Conservation (phyloP, 2,888 invertebrate species). For the Noctua janthina region DNA sequence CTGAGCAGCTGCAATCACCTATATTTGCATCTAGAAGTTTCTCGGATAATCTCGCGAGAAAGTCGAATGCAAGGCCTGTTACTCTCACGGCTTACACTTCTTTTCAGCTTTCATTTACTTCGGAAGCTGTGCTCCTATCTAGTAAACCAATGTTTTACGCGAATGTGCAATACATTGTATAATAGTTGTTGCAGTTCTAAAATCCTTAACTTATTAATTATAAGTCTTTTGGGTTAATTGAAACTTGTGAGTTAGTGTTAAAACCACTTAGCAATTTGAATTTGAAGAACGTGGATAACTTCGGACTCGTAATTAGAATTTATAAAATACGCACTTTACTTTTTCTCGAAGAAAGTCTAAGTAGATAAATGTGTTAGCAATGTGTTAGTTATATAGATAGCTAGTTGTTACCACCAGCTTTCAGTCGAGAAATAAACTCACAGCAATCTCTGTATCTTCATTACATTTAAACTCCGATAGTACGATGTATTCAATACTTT, state of each 20-base stretch:
- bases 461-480: not conserved
- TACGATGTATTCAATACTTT: not conserved
- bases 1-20: conserved; percentile 67
- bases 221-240: too few species aligned
- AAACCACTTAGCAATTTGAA: not conserved
- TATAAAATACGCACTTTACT: not conserved
- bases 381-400: not conserved
- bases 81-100: conserved; percentile 34
- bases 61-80: conserved; percentile 55
- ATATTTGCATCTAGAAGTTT: conserved; percentile 71
- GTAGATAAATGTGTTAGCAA: not conserved
- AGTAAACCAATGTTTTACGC: not conserved
- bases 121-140: not conserved
- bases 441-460: not conserved
- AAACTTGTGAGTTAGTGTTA: not conserved
- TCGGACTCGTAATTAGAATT: not conserved
- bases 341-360: not conserved
- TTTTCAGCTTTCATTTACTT: conserved; percentile 50
- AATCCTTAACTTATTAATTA: too few species aligned
- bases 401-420: not conserved
- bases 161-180: not conserved
- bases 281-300: not conserved
- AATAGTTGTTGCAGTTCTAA: not conserved
- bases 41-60: conserved; percentile 65
- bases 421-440: not conserved